Evolutionary conservation across 2,113 vertebrate genomes (phyloP).

Genomic region (Aptenodytes patagonicus): DNA sequence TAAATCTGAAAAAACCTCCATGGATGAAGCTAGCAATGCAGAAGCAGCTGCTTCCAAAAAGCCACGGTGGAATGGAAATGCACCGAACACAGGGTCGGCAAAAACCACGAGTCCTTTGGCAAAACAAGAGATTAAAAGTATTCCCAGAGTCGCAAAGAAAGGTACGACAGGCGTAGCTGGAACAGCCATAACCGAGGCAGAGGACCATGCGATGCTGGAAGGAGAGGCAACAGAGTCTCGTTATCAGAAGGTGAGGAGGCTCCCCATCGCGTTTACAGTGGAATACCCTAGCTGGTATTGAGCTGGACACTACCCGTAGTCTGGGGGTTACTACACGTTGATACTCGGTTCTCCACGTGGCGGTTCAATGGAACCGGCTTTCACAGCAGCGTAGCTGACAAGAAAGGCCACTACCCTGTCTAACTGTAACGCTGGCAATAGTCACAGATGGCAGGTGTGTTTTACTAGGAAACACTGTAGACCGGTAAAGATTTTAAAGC

Average conservation of each 20-base stretch:
- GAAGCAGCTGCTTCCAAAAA: neutral
- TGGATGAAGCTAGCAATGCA: neutral
- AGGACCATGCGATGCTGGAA: fast-evolving
- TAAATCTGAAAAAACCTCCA: neutral
- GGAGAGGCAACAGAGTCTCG: neutral
- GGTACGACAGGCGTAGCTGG: fast-evolving
- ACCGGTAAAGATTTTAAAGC: neutral
- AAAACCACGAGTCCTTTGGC: neutral
- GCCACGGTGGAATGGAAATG: neutral
- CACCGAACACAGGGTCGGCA: fast-evolving
- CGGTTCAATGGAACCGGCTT: neutral
- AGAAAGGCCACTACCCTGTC: fast-evolving
- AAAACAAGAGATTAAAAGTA: neutral
- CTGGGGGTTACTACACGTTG: fast-evolving
- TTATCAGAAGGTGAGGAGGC: slow-evolving; percentile 42
- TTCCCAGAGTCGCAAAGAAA: neutral
- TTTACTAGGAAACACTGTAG: neutral
- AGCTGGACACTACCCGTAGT: fast-evolving
- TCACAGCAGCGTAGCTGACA: neutral
- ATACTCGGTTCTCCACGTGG: fast-evolving
- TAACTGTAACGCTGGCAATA: neutral
- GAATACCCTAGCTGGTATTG: neutral
- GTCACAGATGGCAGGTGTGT: neutral
- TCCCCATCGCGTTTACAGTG: fast-evolving
- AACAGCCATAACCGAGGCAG: neutral